Conservation (phyloP, 2,113 vertebrate genomes). For the Amphiprion ocellaris region DNA sequence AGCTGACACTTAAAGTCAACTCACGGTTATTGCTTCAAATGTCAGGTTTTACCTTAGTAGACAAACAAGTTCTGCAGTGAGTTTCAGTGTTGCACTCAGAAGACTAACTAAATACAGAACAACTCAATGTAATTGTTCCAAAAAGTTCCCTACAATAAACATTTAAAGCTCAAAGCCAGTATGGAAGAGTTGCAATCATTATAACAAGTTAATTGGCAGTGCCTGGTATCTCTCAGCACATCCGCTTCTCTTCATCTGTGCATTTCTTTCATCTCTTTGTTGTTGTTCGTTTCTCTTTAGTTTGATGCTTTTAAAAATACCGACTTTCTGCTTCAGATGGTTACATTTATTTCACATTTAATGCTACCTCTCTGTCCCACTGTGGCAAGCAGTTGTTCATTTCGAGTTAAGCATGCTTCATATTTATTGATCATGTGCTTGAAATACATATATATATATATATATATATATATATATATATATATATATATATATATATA, state of each 20-base stretch:
- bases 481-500: no score
- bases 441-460: no score
- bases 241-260: slow-evolving; percentile 10
- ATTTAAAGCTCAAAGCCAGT: neutral
- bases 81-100: no score
- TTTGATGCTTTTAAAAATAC: neutral
- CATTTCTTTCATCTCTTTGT: slow-evolving; percentile 8
- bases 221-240: slow-evolving; percentile 5
- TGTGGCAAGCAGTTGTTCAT: neutral
- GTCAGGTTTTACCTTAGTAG: no score
- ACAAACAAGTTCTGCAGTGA: no score
- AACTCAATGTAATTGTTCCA: no score
- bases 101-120: no score
- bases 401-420: neutral
- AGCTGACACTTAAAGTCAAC: no score
- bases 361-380: neutral
- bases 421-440: no score
- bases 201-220: slow-evolving; percentile 5
- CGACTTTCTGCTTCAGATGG: neutral
- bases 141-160: no score
- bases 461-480: no score
- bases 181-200: neutral
- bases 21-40: no score
- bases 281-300: slow-evolving; percentile 7
- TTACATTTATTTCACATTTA: neutral